Percentiles rank a stretch among this genome's conserved stretches.
Conservation (phyloP, 1,140 invertebrate genomes). For the Anastrepha obliqua region DNA sequence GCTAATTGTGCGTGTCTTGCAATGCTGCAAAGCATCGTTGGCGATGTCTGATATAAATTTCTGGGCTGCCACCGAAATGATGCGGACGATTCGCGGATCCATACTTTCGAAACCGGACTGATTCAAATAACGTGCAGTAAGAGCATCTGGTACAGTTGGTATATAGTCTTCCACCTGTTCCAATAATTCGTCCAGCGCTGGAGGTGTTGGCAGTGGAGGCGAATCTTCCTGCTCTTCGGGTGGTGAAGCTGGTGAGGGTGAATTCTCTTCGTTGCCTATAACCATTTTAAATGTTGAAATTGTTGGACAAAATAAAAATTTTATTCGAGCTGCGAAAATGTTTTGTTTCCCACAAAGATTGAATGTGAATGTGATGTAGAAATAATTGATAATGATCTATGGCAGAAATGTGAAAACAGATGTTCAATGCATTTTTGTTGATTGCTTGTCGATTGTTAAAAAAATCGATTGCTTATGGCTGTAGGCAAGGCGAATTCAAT, state of each 20-base stretch:
- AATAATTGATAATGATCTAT: no score
- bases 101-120: conserved; percentile 91
- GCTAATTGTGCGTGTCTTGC: conserved; percentile 89
- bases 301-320: background rate
- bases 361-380: no score
- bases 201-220: conserved; percentile 2
- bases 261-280: conserved; percentile 55
- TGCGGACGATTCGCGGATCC: conserved; percentile 88
- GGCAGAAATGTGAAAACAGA: no score
- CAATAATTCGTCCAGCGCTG: conserved; percentile 75
- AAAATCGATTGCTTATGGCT: no score
- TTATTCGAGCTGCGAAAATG: background rate
- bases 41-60: conserved; percentile 98
- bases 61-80: conserved; percentile 95
- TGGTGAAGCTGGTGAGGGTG: background rate
- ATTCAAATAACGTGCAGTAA: conserved; percentile 89
- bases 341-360: background rate
- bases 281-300: conserved; percentile 44
- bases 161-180: conserved; percentile 91
- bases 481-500: no score
- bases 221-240: background rate
- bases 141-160: conserved; percentile 76
- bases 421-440: no score
- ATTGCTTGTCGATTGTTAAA: no score
- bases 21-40: conserved; percentile 97